Conservation (phyloP, 2,888 invertebrate genomes). For the Agelastica alni region DNA sequence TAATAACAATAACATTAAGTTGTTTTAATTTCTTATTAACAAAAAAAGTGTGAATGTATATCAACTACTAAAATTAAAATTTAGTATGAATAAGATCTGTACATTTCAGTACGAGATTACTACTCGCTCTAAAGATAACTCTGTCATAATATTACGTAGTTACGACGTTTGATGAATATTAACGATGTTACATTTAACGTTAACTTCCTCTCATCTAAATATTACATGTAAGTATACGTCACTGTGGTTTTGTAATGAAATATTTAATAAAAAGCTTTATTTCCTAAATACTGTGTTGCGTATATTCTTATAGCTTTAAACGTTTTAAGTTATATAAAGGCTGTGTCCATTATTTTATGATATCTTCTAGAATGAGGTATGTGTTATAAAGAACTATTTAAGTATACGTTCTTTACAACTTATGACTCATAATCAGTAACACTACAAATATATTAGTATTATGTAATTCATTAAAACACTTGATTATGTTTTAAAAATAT, state of each 20-base stretch:
- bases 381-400: too few species aligned
- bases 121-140: constrained; percentile 15
- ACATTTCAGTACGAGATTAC: constrained; percentile 18
- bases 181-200: constrained; percentile 11
- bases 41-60: background rate
- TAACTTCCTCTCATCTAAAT: constrained; percentile 9
- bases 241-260: constrained; percentile 11
- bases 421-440: too few species aligned
- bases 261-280: background rate
- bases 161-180: constrained; percentile 19
- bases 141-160: constrained; percentile 21
- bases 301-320: too few species aligned
- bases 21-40: background rate
- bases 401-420: too few species aligned
- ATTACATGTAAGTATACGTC: constrained; percentile 16
- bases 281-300: too few species aligned
- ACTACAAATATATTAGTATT: too few species aligned
- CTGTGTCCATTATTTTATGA: too few species aligned
- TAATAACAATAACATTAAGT: background rate
- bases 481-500: too few species aligned
- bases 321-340: too few species aligned
- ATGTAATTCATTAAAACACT: too few species aligned
- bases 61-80: background rate
- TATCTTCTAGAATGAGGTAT: too few species aligned
- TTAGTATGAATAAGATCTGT: constrained; percentile 16